A percentile compares a stretch with the other conserved stretches of the same genome.
Conservation (phyloP, 1,140 invertebrate species). For the Papilio aristodemus region DNA sequence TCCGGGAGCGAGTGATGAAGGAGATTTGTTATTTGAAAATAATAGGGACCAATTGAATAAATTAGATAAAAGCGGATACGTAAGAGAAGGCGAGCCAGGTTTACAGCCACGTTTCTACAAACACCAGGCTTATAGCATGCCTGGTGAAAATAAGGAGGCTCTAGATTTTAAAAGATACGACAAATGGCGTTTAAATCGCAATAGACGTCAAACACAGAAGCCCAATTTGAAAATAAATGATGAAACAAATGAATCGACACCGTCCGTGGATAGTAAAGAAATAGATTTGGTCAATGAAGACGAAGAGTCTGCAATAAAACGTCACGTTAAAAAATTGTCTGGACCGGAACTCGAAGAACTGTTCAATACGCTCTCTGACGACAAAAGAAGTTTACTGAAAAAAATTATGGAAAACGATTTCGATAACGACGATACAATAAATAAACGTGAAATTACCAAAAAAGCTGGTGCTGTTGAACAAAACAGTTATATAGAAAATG, state of each 20-base stretch:
- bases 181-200: constrained; percentile 41
- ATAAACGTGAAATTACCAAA: constrained; percentile 73
- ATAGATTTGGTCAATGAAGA: constrained; percentile 44
- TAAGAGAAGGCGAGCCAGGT: constrained; percentile 39
- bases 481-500: constrained; percentile 55
- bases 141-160: constrained; percentile 39
- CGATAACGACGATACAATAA: constrained; percentile 41
- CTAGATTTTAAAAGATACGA: constrained; percentile 36
- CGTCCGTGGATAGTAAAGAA: constrained; percentile 33
- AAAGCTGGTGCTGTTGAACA: constrained; percentile 67
- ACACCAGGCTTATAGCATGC: constrained; percentile 39
- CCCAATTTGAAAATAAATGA: constrained; percentile 39
- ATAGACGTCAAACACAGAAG: constrained; percentile 51
- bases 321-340: constrained; percentile 65
- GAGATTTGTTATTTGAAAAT: constrained; percentile 43
- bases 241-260: constrained; percentile 37
- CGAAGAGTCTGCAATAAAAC: constrained; percentile 63
- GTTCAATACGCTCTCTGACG: constrained; percentile 61
- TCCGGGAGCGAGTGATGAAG: constrained; percentile 32
- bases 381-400: constrained; percentile 64
- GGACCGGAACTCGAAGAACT: constrained; percentile 65
- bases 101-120: constrained; percentile 40
- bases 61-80: constrained; percentile 39
- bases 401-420: constrained; percentile 59
- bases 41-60: constrained; percentile 39